phyloP scores from a whole-genome alignment of 2,113 vertebrate genomes.

The Hippocampus abdominalis region DNA sequence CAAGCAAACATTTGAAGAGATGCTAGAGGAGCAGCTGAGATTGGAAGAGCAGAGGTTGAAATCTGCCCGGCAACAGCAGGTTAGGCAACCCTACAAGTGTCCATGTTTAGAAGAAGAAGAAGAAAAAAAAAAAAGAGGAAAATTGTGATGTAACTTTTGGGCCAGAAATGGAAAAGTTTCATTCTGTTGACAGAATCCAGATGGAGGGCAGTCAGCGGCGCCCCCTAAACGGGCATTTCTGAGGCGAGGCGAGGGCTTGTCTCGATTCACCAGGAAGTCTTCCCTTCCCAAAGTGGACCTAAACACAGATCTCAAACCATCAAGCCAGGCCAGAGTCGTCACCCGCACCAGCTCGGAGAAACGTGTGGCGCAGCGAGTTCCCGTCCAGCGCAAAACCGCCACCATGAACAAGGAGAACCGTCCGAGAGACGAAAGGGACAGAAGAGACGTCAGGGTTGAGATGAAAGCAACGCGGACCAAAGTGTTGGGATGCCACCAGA shows the following conservation, averaged over 20 bases:
- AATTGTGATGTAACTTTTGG: neutral
- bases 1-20: conserved; percentile 88
- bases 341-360: conserved; percentile 50
- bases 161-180: neutral
- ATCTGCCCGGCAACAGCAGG: conserved; percentile 68
- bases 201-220: conserved; percentile 13
- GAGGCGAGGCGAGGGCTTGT: conserved; percentile 85
- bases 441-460: conserved; percentile 41
- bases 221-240: conserved; percentile 82
- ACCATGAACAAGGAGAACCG: conserved; percentile 71
- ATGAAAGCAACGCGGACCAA: conserved; percentile 50
- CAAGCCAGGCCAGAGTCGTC: conserved; percentile 28
- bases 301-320: conserved; percentile 43
- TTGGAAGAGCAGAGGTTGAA: conserved; percentile 82
- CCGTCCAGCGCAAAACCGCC: conserved; percentile 77
- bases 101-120: neutral
- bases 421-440: conserved; percentile 42
- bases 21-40: conserved; percentile 86
- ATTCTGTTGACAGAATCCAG: conserved; percentile 27
- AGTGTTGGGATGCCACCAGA: conserved; percentile 61
- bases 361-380: conserved; percentile 34
- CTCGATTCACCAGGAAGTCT: conserved; percentile 76
- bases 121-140: neutral
- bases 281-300: conserved; percentile 33
- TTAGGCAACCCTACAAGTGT: conserved; percentile 42